Evolutionary conservation across 2,888 invertebrate species (phyloP), one percentile per base, ranked within the genome.

Genomic region (Ophioninae sp.): DNA sequence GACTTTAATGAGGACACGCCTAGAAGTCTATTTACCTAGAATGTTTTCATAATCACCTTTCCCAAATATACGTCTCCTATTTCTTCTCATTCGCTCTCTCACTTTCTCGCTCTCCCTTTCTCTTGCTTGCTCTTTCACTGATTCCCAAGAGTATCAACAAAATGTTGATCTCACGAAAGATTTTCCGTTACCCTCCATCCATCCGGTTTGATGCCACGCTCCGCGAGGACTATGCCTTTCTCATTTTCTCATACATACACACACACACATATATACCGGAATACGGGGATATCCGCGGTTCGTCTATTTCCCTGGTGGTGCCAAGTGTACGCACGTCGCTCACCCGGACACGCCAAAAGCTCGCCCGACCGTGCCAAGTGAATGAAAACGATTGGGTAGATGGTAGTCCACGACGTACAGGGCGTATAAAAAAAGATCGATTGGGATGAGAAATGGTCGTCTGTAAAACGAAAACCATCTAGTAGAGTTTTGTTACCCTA

Each of bases 151-250:
- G 85, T 68, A 72, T 77, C 44, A 65, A 62, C 73, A 39, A 80
- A 77, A 86, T 59, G 84, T 79, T 78, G 78, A 78, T 81, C 75
- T 81, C 73, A 57, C 75, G 75, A 74, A 81, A 86, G 81, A 85
- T 87, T 81, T 81, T 77, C 75, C 74, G 72, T 79, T 65, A 80
- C 85, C 85, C 85, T 57, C 83, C 86, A 87, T 86, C 87, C 85
- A 87, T 87, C 84, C 84, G 86, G 13, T 50, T 87, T 86, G 80
- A 87, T 85, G 85, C 78, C 83, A 86, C 77, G 84, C 50, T 79
- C 80, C 65, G 61, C 69, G 61, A 69, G 78, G 79, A 70, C 79
- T 72, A 44, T 67, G 65, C 37, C 21, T 72, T 30, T 57, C 20
- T 20, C n/a, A 20, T 21, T 50, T 39, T 50, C 62, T 23, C 21